phyloP scores from a whole-genome alignment of 2,113 vertebrate genomes.

The Pseudorhombus dupliciocellatus region DNA sequence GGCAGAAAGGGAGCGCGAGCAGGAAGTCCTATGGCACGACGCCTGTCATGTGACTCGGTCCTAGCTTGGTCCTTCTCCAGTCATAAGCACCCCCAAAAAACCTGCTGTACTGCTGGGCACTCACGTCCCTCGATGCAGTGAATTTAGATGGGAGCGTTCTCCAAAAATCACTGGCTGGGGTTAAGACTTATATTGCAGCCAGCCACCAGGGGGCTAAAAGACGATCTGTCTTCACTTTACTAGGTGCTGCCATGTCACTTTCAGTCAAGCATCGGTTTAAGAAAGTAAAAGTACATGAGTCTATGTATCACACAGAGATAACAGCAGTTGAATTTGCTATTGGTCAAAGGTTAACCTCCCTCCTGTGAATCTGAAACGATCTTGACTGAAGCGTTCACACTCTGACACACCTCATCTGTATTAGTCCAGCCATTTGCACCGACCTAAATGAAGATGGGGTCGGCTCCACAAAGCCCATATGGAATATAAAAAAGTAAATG shows the following conservation, averaged over 20 bases:
- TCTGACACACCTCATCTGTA: not conserved
- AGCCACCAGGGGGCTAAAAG: not conserved
- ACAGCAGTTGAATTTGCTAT: not conserved
- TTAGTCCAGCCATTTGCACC: conserved; percentile 35
- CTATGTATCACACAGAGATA: not conserved
- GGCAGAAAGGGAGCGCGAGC: conserved; percentile 69
- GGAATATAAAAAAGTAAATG: conserved; percentile 49
- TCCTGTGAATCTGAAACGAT: conserved; percentile 1
- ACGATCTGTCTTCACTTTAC: not conserved
- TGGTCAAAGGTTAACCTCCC: conserved; percentile 3
- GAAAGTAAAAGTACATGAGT: not conserved
- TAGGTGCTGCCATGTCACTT: not conserved
- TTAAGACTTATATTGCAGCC: not conserved
- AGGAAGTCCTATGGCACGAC: conserved; percentile 76
- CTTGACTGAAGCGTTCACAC: not conserved
- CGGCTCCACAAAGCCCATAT: conserved; percentile 49
- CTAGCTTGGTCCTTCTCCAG: conserved; percentile 61
- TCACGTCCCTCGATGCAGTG: too few relatives aligned
- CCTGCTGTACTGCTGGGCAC: not conserved
- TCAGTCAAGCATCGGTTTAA: not conserved
- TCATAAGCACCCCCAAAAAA: conserved; percentile 33
- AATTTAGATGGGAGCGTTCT: too few relatives aligned
- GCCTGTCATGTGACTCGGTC: conserved; percentile 75
- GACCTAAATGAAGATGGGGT: conserved; percentile 45
- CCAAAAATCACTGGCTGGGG: not conserved